Evolutionary conservation across 2,888 invertebrate species (phyloP), one percentile per base, ranked within the genome.

Genomic region (Dynastes hyllus): DNA sequence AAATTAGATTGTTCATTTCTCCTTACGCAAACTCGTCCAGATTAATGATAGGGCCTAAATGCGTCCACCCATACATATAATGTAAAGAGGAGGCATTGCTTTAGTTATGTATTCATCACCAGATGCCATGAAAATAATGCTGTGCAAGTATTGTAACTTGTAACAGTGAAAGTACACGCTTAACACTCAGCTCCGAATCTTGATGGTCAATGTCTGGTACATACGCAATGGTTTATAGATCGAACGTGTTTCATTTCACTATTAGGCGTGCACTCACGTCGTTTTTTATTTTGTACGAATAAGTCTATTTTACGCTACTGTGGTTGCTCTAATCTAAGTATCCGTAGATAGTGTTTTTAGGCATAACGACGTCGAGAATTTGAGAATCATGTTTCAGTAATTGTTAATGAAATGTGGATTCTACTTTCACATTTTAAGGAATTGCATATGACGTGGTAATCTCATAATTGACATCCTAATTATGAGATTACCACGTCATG

Each of bases 191-290:
- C n/a, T 53, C 29, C 22, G 16, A 45, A 67, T 67, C 67, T 67
- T 67, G 67, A 50, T 67, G 67, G 67, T 67, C 67, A 67, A 67
- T 67, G 67, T 67, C 67, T 45, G n/a, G 2, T 8, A 16, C n/a
- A 53, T 2, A 11, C 16, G 53, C 16, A 53, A 53, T 13, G 16
- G 9, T 53, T 53, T 5, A 13, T 37, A 45, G 45, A 45, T 11
- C 45, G 45, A 11, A 45, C 45, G 45, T 45, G 16, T 53, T 53
- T 53, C 16, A 6, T 53, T 53, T 53, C 13, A 16, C 16, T 13
- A 9, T 51, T 37, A 37, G 32, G 32, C 5, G 32, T 5, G 32
- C 6, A 37, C 32, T 37, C 32, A 51, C n/a, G n/a, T 51, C 22
- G 22, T 9, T 51, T 0, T 51, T 11, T 51, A 51, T 51, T 13